These are phyloP conservation scores for Pachliopta kotzebuea DNA, from an alignment of 2,888 invertebrate genomes.

Conservation along the genomic window DNA sequence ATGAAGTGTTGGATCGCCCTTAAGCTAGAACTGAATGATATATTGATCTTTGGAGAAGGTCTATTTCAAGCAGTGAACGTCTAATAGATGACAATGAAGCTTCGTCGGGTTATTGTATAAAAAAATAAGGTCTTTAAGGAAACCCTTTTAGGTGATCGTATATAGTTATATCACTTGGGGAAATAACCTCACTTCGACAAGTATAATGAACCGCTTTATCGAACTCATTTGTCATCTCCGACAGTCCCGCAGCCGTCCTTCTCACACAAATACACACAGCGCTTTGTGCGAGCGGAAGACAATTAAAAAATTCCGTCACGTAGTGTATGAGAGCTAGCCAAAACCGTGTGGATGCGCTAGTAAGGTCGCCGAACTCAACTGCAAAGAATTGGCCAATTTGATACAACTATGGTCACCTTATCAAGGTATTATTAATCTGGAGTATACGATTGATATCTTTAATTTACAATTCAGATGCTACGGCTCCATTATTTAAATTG, in stretches of 20 bases:
- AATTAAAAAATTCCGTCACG: slow-evolving; percentile 71
- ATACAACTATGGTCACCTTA: slow-evolving; percentile 13
- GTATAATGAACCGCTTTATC: slow-evolving; percentile 39
- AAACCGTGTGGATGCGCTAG: slow-evolving; percentile 55
- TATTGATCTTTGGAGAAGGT: too few relatives aligned
- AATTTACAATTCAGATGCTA: background rate
- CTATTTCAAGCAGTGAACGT: too few relatives aligned
- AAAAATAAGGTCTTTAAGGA: background rate
- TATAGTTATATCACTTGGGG: background rate
- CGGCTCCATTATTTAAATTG: background rate
- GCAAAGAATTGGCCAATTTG: slow-evolving; percentile 40
- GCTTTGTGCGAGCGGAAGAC: slow-evolving; percentile 48
- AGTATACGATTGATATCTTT: background rate
- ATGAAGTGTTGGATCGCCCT: too few relatives aligned
- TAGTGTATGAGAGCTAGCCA: slow-evolving; percentile 64
- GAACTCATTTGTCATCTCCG: slow-evolving; percentile 41
- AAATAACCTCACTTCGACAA: slow-evolving; percentile 26
- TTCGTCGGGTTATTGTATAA: background rate
- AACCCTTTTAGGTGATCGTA: background rate
- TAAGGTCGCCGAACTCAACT: slow-evolving; percentile 49
- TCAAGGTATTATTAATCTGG: slow-evolving; percentile 11
- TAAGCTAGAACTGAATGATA: too few relatives aligned
- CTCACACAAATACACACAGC: slow-evolving; percentile 39
- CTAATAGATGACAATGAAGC: too few relatives aligned
- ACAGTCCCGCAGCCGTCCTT: slow-evolving; percentile 38